Conservation (phyloP, 2,888 invertebrate species). For the Pristionchus mayeri region DNA sequence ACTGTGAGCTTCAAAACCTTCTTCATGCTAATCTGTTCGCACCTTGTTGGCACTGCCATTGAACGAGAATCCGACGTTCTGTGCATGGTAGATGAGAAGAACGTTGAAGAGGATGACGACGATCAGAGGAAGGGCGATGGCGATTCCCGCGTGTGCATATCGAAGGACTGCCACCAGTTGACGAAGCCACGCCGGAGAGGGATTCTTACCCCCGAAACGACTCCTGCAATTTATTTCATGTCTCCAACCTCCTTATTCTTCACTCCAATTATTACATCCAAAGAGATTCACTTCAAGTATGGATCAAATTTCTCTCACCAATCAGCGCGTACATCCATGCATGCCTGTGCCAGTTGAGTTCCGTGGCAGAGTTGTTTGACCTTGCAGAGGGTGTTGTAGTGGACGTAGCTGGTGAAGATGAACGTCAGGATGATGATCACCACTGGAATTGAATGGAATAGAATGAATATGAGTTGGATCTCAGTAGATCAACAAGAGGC, state of each 20-base stretch:
- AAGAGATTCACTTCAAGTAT: no score
- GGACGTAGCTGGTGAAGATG: not conserved
- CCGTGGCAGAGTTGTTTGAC: not conserved
- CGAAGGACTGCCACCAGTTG: not conserved
- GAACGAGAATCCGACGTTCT: conserved; percentile 2
- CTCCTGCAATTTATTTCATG: no score
- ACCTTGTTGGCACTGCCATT: not conserved
- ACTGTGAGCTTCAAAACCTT: not conserved
- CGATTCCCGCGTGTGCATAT: not conserved
- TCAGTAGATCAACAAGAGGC: not conserved
- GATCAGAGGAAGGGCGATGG: not conserved
- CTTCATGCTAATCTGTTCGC: not conserved
- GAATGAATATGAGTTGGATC: not conserved
- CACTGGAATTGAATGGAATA: not conserved
- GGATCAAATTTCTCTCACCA: no score
- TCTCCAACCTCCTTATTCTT: no score
- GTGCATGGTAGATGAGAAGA: not conserved
- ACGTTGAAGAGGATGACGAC: not conserved
- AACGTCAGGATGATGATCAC: not conserved
- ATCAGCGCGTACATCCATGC: conserved; percentile 4
- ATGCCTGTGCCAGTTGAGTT: not conserved
- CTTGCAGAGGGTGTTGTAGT: not conserved
- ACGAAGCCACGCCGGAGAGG: not conserved
- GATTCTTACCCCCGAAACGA: not conserved
- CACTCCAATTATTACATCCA: no score